Conservation (phyloP, 2,888 invertebrate species). For the Luperina nickerlii region DNA sequence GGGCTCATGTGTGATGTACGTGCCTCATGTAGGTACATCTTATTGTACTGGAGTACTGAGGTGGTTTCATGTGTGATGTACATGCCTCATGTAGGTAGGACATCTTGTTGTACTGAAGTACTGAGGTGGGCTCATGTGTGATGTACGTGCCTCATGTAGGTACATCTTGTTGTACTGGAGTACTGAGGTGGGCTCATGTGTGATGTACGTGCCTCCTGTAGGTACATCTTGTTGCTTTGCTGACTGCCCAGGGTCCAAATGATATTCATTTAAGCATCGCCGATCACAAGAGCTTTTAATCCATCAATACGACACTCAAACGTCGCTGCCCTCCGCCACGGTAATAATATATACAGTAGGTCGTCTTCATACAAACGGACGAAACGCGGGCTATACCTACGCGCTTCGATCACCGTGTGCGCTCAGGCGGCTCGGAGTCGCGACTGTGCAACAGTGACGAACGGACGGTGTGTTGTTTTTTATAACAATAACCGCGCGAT, state of each 20-base stretch:
- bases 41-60: too few species aligned
- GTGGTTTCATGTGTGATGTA: background rate
- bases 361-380: too few species aligned
- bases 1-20: too few species aligned
- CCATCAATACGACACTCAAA: background rate
- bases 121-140: background rate
- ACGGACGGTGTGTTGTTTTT: too few species aligned
- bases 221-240: background rate
- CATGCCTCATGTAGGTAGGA: background rate
- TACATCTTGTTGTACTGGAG: background rate
- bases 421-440: too few species aligned
- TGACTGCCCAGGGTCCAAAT: too few species aligned
- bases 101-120: background rate
- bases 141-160: background rate
- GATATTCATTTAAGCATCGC: background rate
- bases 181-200: background rate
- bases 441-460: too few species aligned
- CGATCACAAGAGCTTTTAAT: background rate
- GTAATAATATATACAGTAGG: too few species aligned
- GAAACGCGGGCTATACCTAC: too few species aligned
- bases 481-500: too few species aligned
- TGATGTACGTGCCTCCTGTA: background rate
- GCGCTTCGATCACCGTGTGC: too few species aligned
- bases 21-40: too few species aligned
- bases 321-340: background rate